Conservation (phyloP, 2,797 vertebrate species). For the Denticeps clupeoides region DNA sequence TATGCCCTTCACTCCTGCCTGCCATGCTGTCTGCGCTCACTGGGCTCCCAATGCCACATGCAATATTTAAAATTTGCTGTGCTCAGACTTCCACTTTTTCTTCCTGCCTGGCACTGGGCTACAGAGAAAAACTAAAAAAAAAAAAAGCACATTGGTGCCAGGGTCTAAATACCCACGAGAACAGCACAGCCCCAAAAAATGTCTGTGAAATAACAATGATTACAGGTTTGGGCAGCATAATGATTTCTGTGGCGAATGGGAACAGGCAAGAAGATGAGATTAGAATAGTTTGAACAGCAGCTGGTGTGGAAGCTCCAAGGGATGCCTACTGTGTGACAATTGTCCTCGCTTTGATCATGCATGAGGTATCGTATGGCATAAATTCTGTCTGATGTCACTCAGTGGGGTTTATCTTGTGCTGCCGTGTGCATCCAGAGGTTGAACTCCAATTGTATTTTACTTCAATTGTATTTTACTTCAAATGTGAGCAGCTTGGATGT, state of each 20-base stretch:
- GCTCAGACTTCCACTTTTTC: constrained; percentile 10
- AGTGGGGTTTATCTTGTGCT: too few relatives aligned
- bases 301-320: constrained; percentile 7
- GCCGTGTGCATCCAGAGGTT: too few relatives aligned
- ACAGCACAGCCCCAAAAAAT: constrained; percentile 11
- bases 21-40: constrained; percentile 6
- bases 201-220: constrained; percentile 14
- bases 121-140: constrained; percentile 3
- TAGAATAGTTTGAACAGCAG: constrained; percentile 11
- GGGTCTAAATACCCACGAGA: constrained; percentile 10
- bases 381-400: too few relatives aligned
- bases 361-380: too few relatives aligned
- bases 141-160: constrained; percentile 12
- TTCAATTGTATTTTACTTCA: too few relatives aligned
- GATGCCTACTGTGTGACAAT: too few relatives aligned
- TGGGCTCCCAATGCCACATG: constrained; percentile 4
- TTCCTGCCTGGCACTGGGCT: background rate
- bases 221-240: constrained; percentile 10
- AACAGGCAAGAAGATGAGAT: constrained; percentile 7
- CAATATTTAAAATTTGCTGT: constrained; percentile 17
- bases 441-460: too few relatives aligned
- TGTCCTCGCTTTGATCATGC: too few relatives aligned
- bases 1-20: background rate
- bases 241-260: constrained; percentile 3
- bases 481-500: too few relatives aligned